Conservation (phyloP, 2,113 vertebrate genomes). For the Pavo muticus region DNA sequence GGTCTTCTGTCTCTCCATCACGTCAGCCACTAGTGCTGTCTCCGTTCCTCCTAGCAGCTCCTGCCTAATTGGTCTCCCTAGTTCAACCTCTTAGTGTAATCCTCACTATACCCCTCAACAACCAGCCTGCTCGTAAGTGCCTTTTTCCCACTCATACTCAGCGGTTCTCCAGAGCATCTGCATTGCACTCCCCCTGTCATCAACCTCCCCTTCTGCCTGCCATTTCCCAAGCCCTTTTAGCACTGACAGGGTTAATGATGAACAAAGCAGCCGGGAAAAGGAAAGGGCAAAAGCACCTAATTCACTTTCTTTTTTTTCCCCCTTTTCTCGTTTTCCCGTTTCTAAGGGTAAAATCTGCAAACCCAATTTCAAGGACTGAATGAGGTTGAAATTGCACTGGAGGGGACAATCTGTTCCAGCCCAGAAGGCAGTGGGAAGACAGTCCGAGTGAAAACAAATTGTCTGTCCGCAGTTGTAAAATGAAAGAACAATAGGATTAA, state of each 20-base stretch:
- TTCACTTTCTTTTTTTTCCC: background rate
- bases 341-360: background rate
- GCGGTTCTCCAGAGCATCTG: background rate
- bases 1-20: background rate
- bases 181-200: background rate
- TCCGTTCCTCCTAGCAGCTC: background rate
- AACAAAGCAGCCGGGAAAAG: background rate
- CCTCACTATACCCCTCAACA: background rate
- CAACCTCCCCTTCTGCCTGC: background rate
- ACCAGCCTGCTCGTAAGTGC: background rate
- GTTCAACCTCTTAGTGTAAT: background rate
- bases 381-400: background rate
- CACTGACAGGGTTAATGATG: background rate
- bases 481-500: constrained; percentile 1
- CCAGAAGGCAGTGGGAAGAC: background rate
- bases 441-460: constrained; percentile 14
- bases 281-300: background rate
- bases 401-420: background rate
- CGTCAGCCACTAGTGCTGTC: background rate
- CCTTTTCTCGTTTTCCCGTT: fast-evolving
- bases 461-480: background rate
- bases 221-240: background rate
- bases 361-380: background rate
- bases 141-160: background rate
- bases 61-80: background rate